phyloP scores from a whole-genome alignment of 2,113 vertebrate species.

The Poecile atricapillus region DNA sequence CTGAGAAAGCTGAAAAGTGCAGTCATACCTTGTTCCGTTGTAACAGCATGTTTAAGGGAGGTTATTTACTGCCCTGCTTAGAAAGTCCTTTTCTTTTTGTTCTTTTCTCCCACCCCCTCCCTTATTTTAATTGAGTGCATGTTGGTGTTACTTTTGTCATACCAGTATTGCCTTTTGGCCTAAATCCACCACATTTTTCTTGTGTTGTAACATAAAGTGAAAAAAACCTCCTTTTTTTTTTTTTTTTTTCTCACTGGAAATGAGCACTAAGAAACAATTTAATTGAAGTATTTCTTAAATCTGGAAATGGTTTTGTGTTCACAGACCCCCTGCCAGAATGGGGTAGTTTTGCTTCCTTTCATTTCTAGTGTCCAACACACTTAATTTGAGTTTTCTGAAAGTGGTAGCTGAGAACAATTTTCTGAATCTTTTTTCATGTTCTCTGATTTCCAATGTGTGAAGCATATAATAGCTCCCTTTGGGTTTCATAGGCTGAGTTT shows the following conservation, averaged over 20 bases:
- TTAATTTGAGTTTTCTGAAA: slow-evolving; percentile 29
- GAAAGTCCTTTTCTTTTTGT: neutral
- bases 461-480: neutral
- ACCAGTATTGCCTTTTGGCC: neutral
- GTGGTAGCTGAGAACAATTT: slow-evolving; percentile 10
- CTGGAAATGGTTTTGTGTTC: slow-evolving; percentile 54
- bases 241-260: slow-evolving; percentile 17
- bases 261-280: slow-evolving; percentile 21
- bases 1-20: neutral
- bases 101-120: neutral
- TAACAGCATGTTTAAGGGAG: neutral
- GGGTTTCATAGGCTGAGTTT: neutral
- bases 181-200: neutral
- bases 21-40: neutral
- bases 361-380: slow-evolving; percentile 6
- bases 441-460: neutral
- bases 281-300: slow-evolving; percentile 37
- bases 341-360: slow-evolving; percentile 25
- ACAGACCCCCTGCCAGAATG: neutral
- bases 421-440: slow-evolving; percentile 23
- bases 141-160: neutral
- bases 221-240: neutral
- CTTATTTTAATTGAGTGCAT: neutral
- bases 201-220: neutral
- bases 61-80: neutral